Evolutionary conservation across 2,888 invertebrate species (phyloP).

Genomic region (Rosalia funebris): DNA sequence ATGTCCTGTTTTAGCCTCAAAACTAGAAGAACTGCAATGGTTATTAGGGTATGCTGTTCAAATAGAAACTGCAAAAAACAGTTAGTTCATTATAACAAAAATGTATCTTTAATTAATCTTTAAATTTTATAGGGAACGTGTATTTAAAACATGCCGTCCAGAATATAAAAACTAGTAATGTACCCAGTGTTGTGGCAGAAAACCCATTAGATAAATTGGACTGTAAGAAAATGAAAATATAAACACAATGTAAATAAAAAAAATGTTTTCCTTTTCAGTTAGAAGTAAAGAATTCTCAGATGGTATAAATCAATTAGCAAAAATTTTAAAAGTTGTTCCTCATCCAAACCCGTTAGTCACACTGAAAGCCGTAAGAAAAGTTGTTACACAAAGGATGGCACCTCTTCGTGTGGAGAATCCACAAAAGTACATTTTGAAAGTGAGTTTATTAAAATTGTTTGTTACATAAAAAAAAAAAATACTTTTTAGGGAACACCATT

Average conservation of each 20-base stretch:
- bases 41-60: constrained; percentile 84
- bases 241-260: no score
- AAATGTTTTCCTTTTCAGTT: constrained; percentile 71
- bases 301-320: constrained; percentile 83
- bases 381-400: constrained; percentile 71
- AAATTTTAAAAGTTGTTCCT: constrained; percentile 79
- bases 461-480: not conserved
- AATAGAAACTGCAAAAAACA: constrained; percentile 84
- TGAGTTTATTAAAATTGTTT: constrained; percentile 26
- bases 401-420: constrained; percentile 69
- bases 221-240: constrained; percentile 71
- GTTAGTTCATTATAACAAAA: constrained; percentile 61
- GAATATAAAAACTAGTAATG: constrained; percentile 69
- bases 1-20: constrained; percentile 73
- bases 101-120: constrained; percentile 12
- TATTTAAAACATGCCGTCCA: constrained; percentile 76
- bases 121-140: constrained; percentile 72
- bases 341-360: constrained; percentile 85
- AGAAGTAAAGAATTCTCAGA: constrained; percentile 82
- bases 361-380: constrained; percentile 74
- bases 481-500: constrained; percentile 72
- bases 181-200: constrained; percentile 79
- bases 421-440: constrained; percentile 62
- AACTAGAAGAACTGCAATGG: constrained; percentile 84
- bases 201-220: constrained; percentile 88